Conservation (phyloP, 2,113 vertebrate genomes). For the Stictonetta naevosa region DNA sequence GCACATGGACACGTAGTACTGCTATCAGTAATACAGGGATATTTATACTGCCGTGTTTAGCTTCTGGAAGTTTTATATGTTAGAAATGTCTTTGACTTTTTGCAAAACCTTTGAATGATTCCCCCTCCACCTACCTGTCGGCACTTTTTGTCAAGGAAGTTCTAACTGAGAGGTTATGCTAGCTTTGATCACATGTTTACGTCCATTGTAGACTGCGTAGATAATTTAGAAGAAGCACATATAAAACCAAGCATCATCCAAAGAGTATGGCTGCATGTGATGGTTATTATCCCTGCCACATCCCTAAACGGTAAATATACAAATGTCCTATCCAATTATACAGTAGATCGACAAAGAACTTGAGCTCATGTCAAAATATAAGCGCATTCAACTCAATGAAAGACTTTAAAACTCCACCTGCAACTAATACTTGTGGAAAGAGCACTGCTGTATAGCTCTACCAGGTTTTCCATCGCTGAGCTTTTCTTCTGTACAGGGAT, state of each 20-base stretch:
- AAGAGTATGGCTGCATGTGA: background rate
- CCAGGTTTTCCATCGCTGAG: background rate
- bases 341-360: background rate
- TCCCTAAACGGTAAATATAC: background rate
- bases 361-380: background rate
- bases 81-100: background rate
- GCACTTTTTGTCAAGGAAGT: background rate
- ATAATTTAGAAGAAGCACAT: background rate
- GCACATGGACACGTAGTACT: background rate
- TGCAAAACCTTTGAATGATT: background rate
- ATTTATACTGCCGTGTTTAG: fast-evolving
- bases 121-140: background rate
- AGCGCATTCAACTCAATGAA: background rate
- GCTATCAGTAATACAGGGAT: background rate
- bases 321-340: background rate
- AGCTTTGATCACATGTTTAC: fast-evolving
- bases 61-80: background rate
- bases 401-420: background rate
- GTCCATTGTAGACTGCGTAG: background rate
- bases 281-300: background rate
- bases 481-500: background rate
- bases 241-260: background rate
- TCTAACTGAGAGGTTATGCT: background rate
- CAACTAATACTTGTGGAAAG: background rate
- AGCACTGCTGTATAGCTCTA: background rate